Evolutionary conservation across 2,113 vertebrate species (phyloP), one percentile per base, ranked within the genome.

Genomic region (Columbina picui): DNA sequence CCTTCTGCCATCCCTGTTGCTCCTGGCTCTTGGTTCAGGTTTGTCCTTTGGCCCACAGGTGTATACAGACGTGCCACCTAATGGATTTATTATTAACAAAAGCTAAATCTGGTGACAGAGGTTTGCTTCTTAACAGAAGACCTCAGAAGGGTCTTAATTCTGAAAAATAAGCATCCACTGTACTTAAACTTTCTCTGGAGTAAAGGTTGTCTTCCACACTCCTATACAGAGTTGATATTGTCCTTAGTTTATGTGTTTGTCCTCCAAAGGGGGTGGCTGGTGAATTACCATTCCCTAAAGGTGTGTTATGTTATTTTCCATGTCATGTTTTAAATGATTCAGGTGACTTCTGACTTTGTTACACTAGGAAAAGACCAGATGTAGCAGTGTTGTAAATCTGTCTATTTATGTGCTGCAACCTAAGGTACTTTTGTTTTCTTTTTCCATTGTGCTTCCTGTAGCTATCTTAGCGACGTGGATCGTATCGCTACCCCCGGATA

Each of bases 391-490:
- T 74, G 18, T 53, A 41, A 76, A 67, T 57, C 30, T 59, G 6
- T 55, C 0, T 75, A 6, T 90, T 53, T 95, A 18, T 78, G 22
- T 86, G 41, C 83, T 92, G 50, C 73, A 71, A 43, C 57, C 76
- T 90, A 77, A 92, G 88, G 77, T 73, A 36, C 89, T 69, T 59
- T 8, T 9, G n/a, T n/a, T 32, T 8, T 6, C n/a, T n/a, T 41
- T 47, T 29, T 10, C 67, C 60, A 2, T 34, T 87, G 55, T 97
- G 67, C 96, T 92, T 95, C 95, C 94, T 95, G 90, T 96, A 99
- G 99, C 98, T 99, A 99, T 96, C 98, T 99, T 97, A 98, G 97
- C 2, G 98, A 98, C 47, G 98, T 99, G 98, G 99, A 99, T 92
- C 98, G 98, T 95, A 99, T 99, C 22, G 98, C 98, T 49, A 94